These are phyloP conservation scores for Caradrina clavipalpis DNA, from an alignment of 2,888 invertebrate genomes.

Conservation along the genomic window DNA sequence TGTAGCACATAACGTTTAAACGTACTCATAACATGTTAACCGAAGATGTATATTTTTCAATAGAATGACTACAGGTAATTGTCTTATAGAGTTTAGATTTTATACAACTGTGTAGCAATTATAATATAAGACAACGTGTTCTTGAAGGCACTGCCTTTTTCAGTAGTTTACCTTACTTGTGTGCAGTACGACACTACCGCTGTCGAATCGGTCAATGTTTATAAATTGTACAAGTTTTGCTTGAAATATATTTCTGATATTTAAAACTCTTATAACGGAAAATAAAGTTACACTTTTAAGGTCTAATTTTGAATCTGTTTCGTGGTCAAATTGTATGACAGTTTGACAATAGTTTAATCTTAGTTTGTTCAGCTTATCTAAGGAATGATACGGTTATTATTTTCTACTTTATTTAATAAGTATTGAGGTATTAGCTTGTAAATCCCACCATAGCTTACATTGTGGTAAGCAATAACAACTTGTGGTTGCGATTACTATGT, in stretches of 20 bases:
- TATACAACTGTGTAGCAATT: conserved; percentile 60
- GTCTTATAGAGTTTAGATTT: conserved; percentile 62
- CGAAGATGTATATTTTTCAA: conserved; percentile 66
- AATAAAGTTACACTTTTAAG: conserved; percentile 23
- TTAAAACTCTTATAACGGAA: conserved; percentile 28
- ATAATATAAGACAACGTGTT: conserved; percentile 61
- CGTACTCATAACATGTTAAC: conserved; percentile 38
- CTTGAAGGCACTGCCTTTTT: conserved; percentile 60
- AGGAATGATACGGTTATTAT: conserved; percentile 9
- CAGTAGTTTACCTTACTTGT: conserved; percentile 30
- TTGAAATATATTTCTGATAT: conserved; percentile 51
- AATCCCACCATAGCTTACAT: conserved; percentile 26
- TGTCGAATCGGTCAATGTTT: conserved; percentile 21
- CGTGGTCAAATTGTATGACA: conserved; percentile 40
- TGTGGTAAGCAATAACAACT: conserved; percentile 12
- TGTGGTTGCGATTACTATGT: conserved; percentile 18
- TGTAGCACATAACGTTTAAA: conserved; percentile 50
- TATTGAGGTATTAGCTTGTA: conserved; percentile 26
- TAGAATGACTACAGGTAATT: conserved; percentile 63
- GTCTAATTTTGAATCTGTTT: conserved; percentile 30
- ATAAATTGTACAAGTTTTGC: conserved; percentile 46
- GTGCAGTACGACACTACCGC: conserved; percentile 27
- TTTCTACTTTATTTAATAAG: conserved; percentile 6
- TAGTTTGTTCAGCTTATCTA: conserved; percentile 28
- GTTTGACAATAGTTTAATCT: conserved; percentile 27